Evolutionary conservation across 2,888 invertebrate species (phyloP).

Genomic region (Siphlonurus alternatus): DNA sequence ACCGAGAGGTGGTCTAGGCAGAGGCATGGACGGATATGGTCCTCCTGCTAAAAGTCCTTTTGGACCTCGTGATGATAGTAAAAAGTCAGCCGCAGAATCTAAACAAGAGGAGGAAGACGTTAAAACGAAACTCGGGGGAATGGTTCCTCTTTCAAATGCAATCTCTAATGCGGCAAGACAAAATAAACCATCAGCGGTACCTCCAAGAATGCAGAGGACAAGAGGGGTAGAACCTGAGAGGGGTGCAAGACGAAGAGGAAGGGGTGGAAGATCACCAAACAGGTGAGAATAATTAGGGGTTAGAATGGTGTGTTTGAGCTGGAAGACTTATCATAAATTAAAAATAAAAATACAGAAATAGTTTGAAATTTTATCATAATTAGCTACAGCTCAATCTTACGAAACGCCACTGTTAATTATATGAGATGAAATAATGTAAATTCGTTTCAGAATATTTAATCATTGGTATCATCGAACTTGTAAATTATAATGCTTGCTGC

Average conservation of each 20-base stretch:
- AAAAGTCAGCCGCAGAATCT: conserved; percentile 16
- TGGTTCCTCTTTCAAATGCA: background rate
- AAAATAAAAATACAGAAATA: too few species aligned
- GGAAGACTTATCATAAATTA: too few species aligned
- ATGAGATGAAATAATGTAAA: too few species aligned
- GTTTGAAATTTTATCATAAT: too few species aligned
- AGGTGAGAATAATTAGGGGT: background rate
- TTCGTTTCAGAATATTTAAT: too few species aligned
- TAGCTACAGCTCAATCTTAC: too few species aligned
- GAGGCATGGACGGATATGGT: conserved; percentile 56
- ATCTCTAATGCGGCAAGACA: background rate
- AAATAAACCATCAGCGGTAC: conserved; percentile 10
- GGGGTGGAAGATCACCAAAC: conserved; percentile 15
- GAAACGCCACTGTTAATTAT: too few species aligned
- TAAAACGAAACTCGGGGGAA: conserved; percentile 16
- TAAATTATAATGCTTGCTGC: too few species aligned
- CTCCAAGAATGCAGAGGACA: conserved; percentile 13
- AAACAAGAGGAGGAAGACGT: background rate
- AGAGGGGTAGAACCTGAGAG: conserved; percentile 3
- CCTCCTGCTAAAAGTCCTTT: conserved; percentile 70
- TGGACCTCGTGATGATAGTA: conserved; percentile 23
- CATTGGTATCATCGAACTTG: too few species aligned
- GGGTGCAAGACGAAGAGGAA: conserved; percentile 36
- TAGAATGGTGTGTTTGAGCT: too few species aligned
- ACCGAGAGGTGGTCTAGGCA: conserved; percentile 24